Base-by-base conservation (phyloP, 1,140 invertebrate genomes). In the Atta cephalotes region DNA sequence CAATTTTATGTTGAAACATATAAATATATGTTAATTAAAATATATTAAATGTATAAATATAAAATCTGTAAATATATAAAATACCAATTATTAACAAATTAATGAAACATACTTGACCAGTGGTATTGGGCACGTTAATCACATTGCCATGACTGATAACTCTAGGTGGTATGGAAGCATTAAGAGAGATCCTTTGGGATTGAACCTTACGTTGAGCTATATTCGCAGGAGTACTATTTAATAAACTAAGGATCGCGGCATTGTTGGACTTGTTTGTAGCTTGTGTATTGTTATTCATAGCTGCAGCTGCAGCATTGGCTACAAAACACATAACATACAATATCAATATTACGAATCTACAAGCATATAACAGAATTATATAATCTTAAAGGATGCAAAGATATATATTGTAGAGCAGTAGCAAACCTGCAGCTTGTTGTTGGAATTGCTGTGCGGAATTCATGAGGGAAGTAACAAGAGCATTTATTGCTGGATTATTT, bases 371-470 rank as follows among this genome's bases (percentile, higher is more conserved):
- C 39, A 45, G 9, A 78, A 53, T 51, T 39, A 78, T 35, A 76
- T 21, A n/a, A 65, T 65, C 4, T 45, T 3, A 66, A 78, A 45
- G 10, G 7, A 49, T 6, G 53, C 5, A 39, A 49, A 71, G 16
- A 70, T 21, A 39, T 81, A 10, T 70, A 49, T 71, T 35, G n/a
- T 58, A n/a, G n/a, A 49, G 16, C 9, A 5, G 91, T 45, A 16
- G 21, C 89, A 87, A 94, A 96, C 96, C 96, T 89, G 95, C 96
- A 93, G 96, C 96, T 94, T 97, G 97, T 94, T 97, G 97, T 92
- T 97, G 96, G 92, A 97, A 97, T 92, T 97, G 97, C 93, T 97
- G 97, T 56, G 97, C 97, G 51, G 97, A 97, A 93, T 97, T 97
- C 97, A 97, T 97, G 14, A 98, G 96, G 92, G 97, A 97, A 85